Conservation (phyloP, 2,797 vertebrate species). For the Hapalemur alaotrensis region DNA sequence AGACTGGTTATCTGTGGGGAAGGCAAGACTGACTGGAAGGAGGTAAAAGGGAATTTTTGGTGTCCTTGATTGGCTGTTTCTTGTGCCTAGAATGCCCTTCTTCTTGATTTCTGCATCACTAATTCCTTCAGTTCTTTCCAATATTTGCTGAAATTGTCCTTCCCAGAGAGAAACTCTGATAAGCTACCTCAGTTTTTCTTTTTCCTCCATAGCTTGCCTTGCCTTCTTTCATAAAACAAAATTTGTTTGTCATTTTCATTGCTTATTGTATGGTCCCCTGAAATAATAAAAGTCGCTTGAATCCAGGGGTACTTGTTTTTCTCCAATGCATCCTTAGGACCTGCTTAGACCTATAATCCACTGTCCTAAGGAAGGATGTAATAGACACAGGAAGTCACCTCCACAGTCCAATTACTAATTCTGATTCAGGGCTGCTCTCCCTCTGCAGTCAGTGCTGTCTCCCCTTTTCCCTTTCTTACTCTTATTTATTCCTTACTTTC, state of each 20-base stretch:
- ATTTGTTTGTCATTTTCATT: too few species aligned
- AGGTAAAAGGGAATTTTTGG: background rate
- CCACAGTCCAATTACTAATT: fast-evolving
- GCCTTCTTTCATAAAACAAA: background rate
- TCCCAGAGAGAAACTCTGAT: background rate
- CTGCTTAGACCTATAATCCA: background rate
- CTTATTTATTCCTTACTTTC: background rate
- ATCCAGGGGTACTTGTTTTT: background rate
- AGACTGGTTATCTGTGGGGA: background rate
- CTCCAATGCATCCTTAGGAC: background rate
- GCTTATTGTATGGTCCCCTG: background rate
- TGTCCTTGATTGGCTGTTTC: background rate
- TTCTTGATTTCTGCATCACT: background rate
- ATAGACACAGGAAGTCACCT: too few species aligned
- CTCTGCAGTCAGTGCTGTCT: background rate
- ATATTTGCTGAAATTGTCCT: background rate
- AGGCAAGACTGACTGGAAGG: background rate
- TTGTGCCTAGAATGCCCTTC: background rate
- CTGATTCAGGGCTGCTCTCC: background rate
- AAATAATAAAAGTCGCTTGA: background rate
- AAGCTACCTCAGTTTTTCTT: background rate
- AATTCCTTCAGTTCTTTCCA: background rate
- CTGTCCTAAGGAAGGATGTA: background rate
- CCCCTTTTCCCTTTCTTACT: background rate
- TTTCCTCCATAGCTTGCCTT: background rate